Percentiles rank a stretch among this genome's conserved stretches.
phyloP scores from a whole-genome alignment of 2,888 invertebrate species.

The Drosophila histrio region DNA sequence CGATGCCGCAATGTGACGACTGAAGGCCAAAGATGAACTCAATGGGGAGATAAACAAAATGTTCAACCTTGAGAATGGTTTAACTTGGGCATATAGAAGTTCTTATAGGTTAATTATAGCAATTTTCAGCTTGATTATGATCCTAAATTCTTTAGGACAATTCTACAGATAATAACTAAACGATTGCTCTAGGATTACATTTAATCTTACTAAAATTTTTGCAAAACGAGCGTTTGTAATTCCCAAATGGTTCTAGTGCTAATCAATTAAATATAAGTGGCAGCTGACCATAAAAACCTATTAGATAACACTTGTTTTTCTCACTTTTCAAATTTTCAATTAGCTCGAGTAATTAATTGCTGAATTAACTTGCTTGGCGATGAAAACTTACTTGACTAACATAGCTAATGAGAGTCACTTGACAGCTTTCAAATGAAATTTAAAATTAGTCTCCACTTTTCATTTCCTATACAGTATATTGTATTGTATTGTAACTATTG shows the following conservation, averaged over 20 bases:
- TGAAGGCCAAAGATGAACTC: constrained; percentile 19
- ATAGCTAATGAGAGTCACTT: not conserved
- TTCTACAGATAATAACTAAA: no score
- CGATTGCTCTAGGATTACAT: no score
- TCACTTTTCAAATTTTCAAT: not conserved
- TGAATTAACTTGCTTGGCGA: not conserved
- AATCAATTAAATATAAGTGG: not conserved
- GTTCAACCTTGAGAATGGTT: constrained; percentile 13
- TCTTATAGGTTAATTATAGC: not conserved
- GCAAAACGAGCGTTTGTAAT: not conserved
- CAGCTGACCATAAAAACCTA: not conserved
- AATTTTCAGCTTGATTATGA: not conserved
- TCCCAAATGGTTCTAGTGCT: not conserved
- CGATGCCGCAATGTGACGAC: constrained; percentile 1
- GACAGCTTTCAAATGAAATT: constrained; percentile 1
- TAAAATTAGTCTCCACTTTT: not conserved
- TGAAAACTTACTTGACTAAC: not conserved
- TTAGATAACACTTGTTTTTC: constrained; percentile 3
- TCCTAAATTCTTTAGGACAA: not conserved
- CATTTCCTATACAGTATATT: no score
- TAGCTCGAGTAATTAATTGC: not conserved
- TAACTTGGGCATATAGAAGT: not conserved
- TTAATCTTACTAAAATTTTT: not conserved
- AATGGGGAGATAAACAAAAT: not conserved
- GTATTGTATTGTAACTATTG: not conserved